Base-by-base conservation (phyloP, 1,140 invertebrate species). In the Mesaphorura yosii region DNA sequence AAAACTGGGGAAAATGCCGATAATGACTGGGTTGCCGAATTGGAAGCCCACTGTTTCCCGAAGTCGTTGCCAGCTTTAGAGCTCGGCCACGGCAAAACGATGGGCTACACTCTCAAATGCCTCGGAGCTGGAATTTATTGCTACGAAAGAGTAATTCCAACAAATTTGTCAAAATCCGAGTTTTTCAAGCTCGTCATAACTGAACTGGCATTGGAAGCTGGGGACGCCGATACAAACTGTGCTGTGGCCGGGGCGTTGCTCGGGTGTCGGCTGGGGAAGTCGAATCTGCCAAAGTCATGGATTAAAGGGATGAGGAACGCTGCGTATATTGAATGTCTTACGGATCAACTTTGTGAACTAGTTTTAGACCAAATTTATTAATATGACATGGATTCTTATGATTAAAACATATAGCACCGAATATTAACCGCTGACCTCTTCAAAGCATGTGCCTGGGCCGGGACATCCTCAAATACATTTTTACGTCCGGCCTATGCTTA, bases 191-290 rank as follows among this genome's bases (percentile, higher is more conserved):
- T n/a, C 5, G 5, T 54, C 12, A 58, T 58, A 34, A 58, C 57
- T 0, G 31, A 58, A 27, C 38, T 58, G 39, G 50, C 51, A 17
- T 40, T 58, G 2, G 51, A 50, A 51, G 48, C 47, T 12, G 57
- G 57, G 15, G 57, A 58, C 51, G 27, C 57, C 15, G 57, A 58
- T 37, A 58, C 57, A 2, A 58, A 58, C 26, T 58, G 57, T 48
- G 51, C 52, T 1, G 57, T 54, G 17, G 57, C 52, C 47, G 57
- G 57, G 26, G 57, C 51, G 2, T 20, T 58, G 12, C 41, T 58
- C 20, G 57, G 57, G 10, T 46, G 47, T 29, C 26, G 51, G 34
- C 15, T 58, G 0, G 57, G 57, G 7, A 40, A 50, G 14, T 22
- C 22, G 7, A 46, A 39, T 25, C 40, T 58, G 20, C 57, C 57